Base-by-base conservation (phyloP, 2,113 vertebrate species). In the Dicrurus megarhynchus region DNA sequence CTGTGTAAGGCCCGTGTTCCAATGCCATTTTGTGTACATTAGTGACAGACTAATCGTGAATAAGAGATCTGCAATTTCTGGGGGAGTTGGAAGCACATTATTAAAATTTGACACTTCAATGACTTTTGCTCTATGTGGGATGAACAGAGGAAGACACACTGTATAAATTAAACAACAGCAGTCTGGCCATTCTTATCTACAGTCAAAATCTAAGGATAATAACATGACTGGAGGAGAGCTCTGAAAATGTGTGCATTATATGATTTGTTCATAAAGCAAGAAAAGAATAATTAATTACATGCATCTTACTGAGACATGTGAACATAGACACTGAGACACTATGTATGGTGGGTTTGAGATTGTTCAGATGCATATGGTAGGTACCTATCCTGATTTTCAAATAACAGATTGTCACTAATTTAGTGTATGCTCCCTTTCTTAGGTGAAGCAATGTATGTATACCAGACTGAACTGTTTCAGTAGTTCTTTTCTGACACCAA, bases 311-410 rank as follows among this genome's bases (percentile, higher is more conserved):
- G 41, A 64, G 24, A 77, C n/a, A n/a, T 46, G 44, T 46, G 44
- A 46, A 46, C 44, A 20, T 46, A 46, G 44, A 46, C 37, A 41
- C 5, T 63, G 39, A 63, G 23, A 76, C 9, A 50, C 16, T 30
- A 6, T 11, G 3, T 18, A 44, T 7, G 1, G 4, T 10, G 16
- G 4, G 2, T 1, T 74, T 30, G 41, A 83, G 26, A 57, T 64
- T 76, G 61, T 46, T 75, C 46, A 86, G 33, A 49, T 37, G 15
- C 13, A 74, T 5, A 2, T 74, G n/a, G 18, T 35, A 50, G 50
- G 73, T 76, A 28, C 23, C 19, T 50, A n/a, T 42, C 4, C 20
- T 39, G 20, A 35, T 83, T 85, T 89, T 12, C 7, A 35, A 89
- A 71, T 6, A 42, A 37, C 11, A 41, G 27, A 10, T 33, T 69